Evolutionary conservation across 2,797 vertebrate species (phyloP).

Genomic region (Enteromius thamalakanensis): DNA sequence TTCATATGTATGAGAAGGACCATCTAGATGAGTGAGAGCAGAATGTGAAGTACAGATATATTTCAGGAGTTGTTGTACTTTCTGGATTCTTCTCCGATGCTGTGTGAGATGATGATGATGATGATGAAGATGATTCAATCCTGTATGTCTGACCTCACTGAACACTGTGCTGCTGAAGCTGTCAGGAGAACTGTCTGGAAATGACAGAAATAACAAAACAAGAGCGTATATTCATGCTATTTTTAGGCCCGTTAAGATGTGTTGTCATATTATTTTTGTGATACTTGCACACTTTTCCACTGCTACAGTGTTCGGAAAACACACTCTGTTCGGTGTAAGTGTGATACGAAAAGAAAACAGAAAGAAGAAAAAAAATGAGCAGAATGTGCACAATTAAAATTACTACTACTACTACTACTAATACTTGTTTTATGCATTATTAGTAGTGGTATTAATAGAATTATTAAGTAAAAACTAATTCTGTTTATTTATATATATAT

Average conservation of each 20-base stretch:
- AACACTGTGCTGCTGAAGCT: background rate
- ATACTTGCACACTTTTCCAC: background rate
- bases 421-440: too few relatives aligned
- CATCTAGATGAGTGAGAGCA: background rate
- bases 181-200: background rate
- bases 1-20: slow-evolving; percentile 24
- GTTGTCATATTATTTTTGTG: background rate
- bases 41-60: background rate
- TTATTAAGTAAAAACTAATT: too few relatives aligned
- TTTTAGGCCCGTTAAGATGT: background rate
- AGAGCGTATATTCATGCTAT: background rate
- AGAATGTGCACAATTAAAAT: too few relatives aligned
- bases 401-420: too few relatives aligned
- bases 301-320: background rate
- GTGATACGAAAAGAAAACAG: background rate
- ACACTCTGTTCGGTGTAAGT: background rate
- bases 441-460: too few relatives aligned
- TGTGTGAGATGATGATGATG: background rate
- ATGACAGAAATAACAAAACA: background rate
- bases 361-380: background rate
- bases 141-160: background rate
- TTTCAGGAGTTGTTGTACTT: background rate
- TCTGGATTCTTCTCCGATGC: background rate
- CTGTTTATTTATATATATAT: too few relatives aligned
- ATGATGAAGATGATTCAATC: background rate